Evolutionary conservation across 2,113 vertebrate genomes (phyloP), one percentile per base, ranked within the genome.

Genomic region (Typhlomys cinereus): DNA sequence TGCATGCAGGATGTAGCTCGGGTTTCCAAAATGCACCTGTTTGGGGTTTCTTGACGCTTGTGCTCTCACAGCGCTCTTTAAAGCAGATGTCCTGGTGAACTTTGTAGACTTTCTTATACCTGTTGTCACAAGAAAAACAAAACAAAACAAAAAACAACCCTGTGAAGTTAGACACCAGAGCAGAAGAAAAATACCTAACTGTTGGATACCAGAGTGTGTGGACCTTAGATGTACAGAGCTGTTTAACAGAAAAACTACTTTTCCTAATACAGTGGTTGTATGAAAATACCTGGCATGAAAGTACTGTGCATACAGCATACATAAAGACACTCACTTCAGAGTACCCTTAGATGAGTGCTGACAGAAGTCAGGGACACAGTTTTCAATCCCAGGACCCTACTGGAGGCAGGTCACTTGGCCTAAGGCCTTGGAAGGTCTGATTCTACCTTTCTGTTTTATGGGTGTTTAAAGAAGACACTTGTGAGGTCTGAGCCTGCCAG

Each of bases 51-150:
- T 96, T 62, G 1, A 94, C 80, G 93, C 93, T 54, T 0, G 97
- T 95, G n/a, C 98, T 97, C 94, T 99, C 98, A 73, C 99, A 99
- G 95, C 98, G 98, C 98, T 99, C 99, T 94, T 98, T 98, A 97
- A 99, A 99, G 98, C 99, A 99, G 96, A 99, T 57, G 50, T 99
- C 99, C 92, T 98, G 98, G 93, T 99, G 99, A 57, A 99, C 98
- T 97, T 98, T 99, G 98, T 99, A 99, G 44, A 98, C 97, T 94
- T 98, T 97, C 96, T 98, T 99, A 92, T 99, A 99, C 98, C 99
- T 99, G 97, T n/a, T 23, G 44, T 95, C 73, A 93, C 25, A 94
- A 82, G 91, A 94, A 89, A 96, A n/a, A n/a, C n/a, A n/a, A n/a
- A n/a, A n/a, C n/a, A n/a, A n/a, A n/a, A n/a, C n/a, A n/a, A n/a